These are phyloP conservation scores for Drosophila nasuta DNA, from an alignment of 1,140 invertebrate species.

Conservation along the genomic window DNA sequence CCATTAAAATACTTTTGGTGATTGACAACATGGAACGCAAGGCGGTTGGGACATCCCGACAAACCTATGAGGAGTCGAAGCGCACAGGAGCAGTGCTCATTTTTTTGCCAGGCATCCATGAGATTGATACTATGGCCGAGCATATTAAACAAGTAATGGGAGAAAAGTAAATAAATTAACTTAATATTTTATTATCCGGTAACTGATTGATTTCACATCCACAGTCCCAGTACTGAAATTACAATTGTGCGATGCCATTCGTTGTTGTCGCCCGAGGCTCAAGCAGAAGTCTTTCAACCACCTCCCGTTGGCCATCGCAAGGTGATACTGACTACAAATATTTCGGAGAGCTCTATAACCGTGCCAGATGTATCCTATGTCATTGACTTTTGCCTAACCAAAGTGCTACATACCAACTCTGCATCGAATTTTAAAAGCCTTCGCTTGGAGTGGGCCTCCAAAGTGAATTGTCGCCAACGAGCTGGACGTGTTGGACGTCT, in stretches of 20 bases:
- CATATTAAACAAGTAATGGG: conserved; percentile 59
- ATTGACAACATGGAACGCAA: too few species aligned
- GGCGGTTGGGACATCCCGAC: too few species aligned
- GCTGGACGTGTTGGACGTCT: conserved; percentile 96
- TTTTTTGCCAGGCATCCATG: conserved; percentile 94
- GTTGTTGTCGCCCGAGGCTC: conserved; percentile 67
- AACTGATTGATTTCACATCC: not conserved
- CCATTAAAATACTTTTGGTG: too few species aligned
- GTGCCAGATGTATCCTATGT: conserved; percentile 97
- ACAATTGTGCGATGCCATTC: conserved; percentile 77
- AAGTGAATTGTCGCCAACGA: conserved; percentile 95
- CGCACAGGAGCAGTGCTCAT: conserved; percentile 93
- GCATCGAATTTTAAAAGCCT: conserved; percentile 92
- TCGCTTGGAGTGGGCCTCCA: conserved; percentile 94
- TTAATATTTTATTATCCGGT: not conserved
- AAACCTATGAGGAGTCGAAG: too few species aligned
- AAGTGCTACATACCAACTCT: conserved; percentile 90
- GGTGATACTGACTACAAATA: conserved; percentile 97
- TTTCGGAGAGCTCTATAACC: conserved; percentile 98
- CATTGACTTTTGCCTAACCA: conserved; percentile 98
- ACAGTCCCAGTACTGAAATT: conserved; percentile 49
- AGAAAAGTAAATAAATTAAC: conserved; percentile 45
- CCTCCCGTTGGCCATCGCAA: conserved; percentile 88
- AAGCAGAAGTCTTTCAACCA: conserved; percentile 75
- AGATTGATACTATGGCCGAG: conserved; percentile 88